Evolutionary conservation across 2,113 vertebrate species (phyloP).

Genomic region (Zingel zingel): DNA sequence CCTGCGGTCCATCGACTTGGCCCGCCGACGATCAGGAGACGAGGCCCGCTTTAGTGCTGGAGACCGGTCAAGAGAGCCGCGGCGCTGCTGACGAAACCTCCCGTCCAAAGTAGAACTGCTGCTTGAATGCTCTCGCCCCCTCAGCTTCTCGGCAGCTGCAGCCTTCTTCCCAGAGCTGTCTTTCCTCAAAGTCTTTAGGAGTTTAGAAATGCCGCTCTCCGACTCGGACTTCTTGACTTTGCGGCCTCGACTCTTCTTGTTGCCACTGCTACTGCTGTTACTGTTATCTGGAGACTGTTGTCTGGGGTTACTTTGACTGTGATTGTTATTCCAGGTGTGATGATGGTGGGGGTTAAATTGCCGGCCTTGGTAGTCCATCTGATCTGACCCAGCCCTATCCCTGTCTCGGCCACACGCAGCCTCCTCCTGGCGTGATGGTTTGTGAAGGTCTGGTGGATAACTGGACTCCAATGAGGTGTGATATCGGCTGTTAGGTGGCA

Average conservation of each 20-base stretch:
- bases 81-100: slow-evolving; percentile 80
- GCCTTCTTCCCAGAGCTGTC: slow-evolving; percentile 84
- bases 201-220: slow-evolving; percentile 86
- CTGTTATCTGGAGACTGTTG: slow-evolving; percentile 86
- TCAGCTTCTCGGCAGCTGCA: slow-evolving; percentile 84
- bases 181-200: slow-evolving; percentile 85
- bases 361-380: slow-evolving; percentile 89
- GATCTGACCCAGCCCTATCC: slow-evolving; percentile 83
- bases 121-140: slow-evolving; percentile 82
- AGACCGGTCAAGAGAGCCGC: slow-evolving; percentile 91
- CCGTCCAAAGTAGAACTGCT: slow-evolving; percentile 88
- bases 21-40: slow-evolving; percentile 89
- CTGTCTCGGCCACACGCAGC: slow-evolving; percentile 86
- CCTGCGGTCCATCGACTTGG: slow-evolving; percentile 86
- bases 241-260: slow-evolving; percentile 81
- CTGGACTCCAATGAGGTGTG: slow-evolving; percentile 95
- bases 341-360: slow-evolving; percentile 86
- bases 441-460: slow-evolving; percentile 96
- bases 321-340: slow-evolving; percentile 91
- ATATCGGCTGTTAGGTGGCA: slow-evolving; percentile 87
- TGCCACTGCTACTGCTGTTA: slow-evolving; percentile 64
- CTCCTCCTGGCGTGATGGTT: slow-evolving; percentile 94
- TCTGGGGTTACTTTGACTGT: slow-evolving; percentile 85
- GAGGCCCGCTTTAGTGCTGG: slow-evolving; percentile 85
- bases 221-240: slow-evolving; percentile 86